These are phyloP conservation scores for Pilophorus perplexus DNA, from an alignment of 2,888 invertebrate genomes.

Conservation along the genomic window DNA sequence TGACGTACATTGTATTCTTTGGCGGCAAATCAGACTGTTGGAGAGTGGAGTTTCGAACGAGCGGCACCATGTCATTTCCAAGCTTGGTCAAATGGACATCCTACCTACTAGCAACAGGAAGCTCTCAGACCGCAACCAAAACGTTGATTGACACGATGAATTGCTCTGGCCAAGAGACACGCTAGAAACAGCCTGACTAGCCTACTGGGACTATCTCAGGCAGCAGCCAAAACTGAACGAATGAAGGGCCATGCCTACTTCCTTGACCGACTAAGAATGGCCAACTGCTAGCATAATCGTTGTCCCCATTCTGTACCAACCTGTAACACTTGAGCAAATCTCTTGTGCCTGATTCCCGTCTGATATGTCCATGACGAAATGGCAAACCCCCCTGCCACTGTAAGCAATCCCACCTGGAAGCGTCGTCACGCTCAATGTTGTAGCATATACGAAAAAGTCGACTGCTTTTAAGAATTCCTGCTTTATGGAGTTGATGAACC, in stretches of 20 bases:
- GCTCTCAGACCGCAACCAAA: too few species aligned
- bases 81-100: too few species aligned
- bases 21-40: too few species aligned
- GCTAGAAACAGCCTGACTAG: too few species aligned
- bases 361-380: constrained; percentile 36
- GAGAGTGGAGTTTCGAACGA: too few species aligned
- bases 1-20: too few species aligned
- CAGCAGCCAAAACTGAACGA: not conserved
- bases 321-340: constrained; percentile 29
- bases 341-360: constrained; percentile 25
- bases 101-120: too few species aligned
- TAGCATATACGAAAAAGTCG: constrained; percentile 29
- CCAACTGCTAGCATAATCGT: not conserved
- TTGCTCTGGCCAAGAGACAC: too few species aligned
- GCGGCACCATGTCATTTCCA: too few species aligned
- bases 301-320: not conserved
- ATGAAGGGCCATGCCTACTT: not conserved
- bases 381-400: constrained; percentile 34
- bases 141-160: too few species aligned
- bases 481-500: constrained; percentile 25
- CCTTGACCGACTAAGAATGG: too few species aligned
- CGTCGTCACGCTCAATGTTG: constrained; percentile 26
- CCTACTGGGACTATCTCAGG: too few species aligned
- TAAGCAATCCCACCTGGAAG: constrained; percentile 34
- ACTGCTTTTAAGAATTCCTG: constrained; percentile 25